A percentile compares a stretch with the other conserved stretches of the same genome.
Evolutionary conservation across 1,140 invertebrate species (phyloP).

Genomic region (Caenorhabditis tropicalis): DNA sequence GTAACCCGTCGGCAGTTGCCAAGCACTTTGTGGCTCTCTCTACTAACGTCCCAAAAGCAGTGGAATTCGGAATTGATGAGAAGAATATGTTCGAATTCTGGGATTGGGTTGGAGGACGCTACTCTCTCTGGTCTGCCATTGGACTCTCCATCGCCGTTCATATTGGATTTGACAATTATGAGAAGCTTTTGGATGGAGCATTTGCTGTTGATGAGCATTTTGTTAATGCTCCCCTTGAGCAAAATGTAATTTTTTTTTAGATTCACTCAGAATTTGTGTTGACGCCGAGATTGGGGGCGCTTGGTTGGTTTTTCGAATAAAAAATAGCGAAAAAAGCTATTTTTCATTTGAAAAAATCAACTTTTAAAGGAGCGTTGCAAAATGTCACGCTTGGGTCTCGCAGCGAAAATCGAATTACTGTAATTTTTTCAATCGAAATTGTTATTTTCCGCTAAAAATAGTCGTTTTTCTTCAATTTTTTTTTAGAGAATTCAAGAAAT

Average conservation of each 20-base stretch:
- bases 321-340: too few relatives aligned
- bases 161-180: conserved; percentile 92
- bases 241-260: conserved; percentile 81
- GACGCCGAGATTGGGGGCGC: background rate
- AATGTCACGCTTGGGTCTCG: too few relatives aligned
- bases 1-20: conserved; percentile 84
- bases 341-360: too few relatives aligned
- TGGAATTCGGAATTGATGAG: conserved; percentile 92
- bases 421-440: too few relatives aligned
- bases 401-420: too few relatives aligned
- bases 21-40: conserved; percentile 98
- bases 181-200: conserved; percentile 87
- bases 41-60: conserved; percentile 80
- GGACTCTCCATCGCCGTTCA: conserved; percentile 91
- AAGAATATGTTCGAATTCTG: conserved; percentile 99
- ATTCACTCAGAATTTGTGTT: too few relatives aligned
- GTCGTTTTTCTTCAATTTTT: too few relatives aligned
- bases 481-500: too few relatives aligned
- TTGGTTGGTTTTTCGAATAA: too few relatives aligned
- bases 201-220: conserved; percentile 96
- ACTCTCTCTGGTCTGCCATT: conserved; percentile 96
- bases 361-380: too few relatives aligned
- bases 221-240: conserved; percentile 82
- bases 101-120: conserved; percentile 98
- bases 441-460: too few relatives aligned